Evolutionary conservation across 2,113 vertebrate species (phyloP), one percentile per base, ranked within the genome.

Genomic region (Noctilio leporinus): DNA sequence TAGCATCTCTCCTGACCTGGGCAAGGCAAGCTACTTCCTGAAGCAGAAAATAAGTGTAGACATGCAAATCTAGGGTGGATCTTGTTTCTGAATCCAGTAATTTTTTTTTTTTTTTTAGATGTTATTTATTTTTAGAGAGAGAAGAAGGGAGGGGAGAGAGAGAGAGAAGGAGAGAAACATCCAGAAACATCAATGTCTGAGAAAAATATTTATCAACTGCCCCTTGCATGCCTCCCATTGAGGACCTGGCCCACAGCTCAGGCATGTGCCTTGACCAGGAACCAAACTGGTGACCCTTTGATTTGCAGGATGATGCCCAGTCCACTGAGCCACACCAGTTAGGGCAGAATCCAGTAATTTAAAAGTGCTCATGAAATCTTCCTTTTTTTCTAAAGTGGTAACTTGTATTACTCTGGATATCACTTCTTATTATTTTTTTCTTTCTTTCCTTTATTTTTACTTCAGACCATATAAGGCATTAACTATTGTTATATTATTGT

Each of bases 401-500:
- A 62, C 30, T 77, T 89, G 30, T 62, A 57, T 92, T 89, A 87
- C 93, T 95, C 83, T 86, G 51, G 38, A n/a, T 77, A 49, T 55
- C 33, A 24, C 35, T 12, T 43, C 9, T 2, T 5, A 7, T 12
- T 26, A 4, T 26, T 43, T n/a, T 6, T 86, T 33, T 24, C 59
- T 47, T 53, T 67, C 67, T n/a, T 43, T 38, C n/a, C 35, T 20
- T 35, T 69, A 10, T 80, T 84, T 91, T 93, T 82, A 59, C 92
- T 86, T 88, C 19, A 20, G 55, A 19, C 43, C 35, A 77, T 78
- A 84, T 57, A 94, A 26, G 24, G 76, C 85, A 95, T 95, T 96
- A 94, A 95, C 91, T 97, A 95, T 96, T 95, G 17, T 53, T 96
- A 65, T 95, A 77, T 96, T 97, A 94, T 97, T 95, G 2, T 96